Percentiles rank a stretch among this genome's conserved stretches.
These are phyloP conservation scores for Campylorhamphus procurvoides DNA, from an alignment of 2,113 vertebrate genomes.

Conservation along the genomic window DNA sequence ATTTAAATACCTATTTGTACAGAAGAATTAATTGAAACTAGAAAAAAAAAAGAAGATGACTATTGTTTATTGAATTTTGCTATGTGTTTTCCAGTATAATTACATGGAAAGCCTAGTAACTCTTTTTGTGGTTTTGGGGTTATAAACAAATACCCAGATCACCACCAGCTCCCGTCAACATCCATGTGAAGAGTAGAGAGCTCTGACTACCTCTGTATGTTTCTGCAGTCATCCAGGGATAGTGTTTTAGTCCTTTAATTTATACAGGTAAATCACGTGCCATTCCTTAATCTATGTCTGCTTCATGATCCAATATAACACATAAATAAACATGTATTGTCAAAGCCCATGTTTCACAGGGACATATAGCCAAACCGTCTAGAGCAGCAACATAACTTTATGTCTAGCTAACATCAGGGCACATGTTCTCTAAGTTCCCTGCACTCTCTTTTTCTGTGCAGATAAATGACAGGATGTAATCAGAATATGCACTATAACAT, in stretches of 20 bases:
- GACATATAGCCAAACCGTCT: neutral
- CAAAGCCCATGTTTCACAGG: neutral
- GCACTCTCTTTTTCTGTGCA: neutral
- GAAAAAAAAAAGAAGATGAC: neutral
- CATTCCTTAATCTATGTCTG: conserved; percentile 38
- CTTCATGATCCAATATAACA: conserved; percentile 14
- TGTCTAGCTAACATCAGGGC: neutral
- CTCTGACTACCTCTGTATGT: neutral
- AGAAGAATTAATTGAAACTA: neutral
- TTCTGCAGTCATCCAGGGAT: neutral
- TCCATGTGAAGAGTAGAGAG: neutral
- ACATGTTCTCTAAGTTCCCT: neutral
- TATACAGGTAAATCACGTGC: conserved; percentile 3
- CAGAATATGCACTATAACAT: neutral
- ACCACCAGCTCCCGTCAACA: neutral
- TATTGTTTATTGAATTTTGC: conserved; percentile 22
- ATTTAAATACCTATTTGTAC: conserved; percentile 66
- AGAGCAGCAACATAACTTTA: neutral
- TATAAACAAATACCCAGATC: conserved; percentile 53
- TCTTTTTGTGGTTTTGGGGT: conserved; percentile 2
- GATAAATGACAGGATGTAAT: neutral
- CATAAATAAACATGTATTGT: neutral
- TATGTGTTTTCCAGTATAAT: conserved; percentile 26
- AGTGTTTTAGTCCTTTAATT: neutral
- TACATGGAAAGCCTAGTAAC: neutral